Conservation (phyloP, 2,888 invertebrate species). For the Salpingus planirostris region DNA sequence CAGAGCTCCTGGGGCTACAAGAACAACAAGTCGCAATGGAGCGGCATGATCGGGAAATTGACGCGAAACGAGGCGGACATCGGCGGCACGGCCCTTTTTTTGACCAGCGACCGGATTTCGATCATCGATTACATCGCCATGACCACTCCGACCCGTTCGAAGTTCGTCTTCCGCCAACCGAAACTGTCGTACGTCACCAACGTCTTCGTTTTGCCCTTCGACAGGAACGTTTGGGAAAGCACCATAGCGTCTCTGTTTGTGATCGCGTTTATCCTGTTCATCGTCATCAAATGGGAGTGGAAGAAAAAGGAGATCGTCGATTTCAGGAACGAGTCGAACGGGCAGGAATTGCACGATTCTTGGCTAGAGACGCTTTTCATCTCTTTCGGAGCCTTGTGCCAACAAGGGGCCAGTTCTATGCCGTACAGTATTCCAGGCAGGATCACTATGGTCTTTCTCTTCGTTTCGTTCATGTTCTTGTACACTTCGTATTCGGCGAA, state of each 20-base stretch:
- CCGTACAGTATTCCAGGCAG: slow-evolving; percentile 44
- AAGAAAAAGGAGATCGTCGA: slow-evolving; percentile 14
- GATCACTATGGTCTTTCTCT: slow-evolving; percentile 54
- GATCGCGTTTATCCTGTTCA: slow-evolving; percentile 37
- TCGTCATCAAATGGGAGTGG: slow-evolving; percentile 42
- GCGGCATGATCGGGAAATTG: slow-evolving; percentile 57
- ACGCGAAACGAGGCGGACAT: slow-evolving; percentile 51
- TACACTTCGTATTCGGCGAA: slow-evolving; percentile 70
- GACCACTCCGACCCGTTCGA: slow-evolving; percentile 57
- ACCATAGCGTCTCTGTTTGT: slow-evolving; percentile 43
- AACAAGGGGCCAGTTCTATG: slow-evolving; percentile 50
- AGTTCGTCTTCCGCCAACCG: slow-evolving; percentile 64
- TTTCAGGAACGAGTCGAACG: slow-evolving; percentile 5
- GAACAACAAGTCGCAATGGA: slow-evolving; percentile 49
- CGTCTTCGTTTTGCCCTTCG: slow-evolving; percentile 60
- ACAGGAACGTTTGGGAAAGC: slow-evolving; percentile 55
- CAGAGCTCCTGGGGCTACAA: slow-evolving; percentile 55
- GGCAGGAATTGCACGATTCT: slow-evolving; percentile 5
- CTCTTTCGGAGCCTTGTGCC: slow-evolving; percentile 50
- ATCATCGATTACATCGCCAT: slow-evolving; percentile 59
- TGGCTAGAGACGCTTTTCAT: slow-evolving; percentile 44
- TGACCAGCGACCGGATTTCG: slow-evolving; percentile 51
- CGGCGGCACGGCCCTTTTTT: slow-evolving; percentile 57
- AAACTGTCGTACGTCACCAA: slow-evolving; percentile 62
- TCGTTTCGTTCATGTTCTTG: slow-evolving; percentile 57